phyloP scores from a whole-genome alignment of 1,140 invertebrate genomes.

The Mya arenaria region DNA sequence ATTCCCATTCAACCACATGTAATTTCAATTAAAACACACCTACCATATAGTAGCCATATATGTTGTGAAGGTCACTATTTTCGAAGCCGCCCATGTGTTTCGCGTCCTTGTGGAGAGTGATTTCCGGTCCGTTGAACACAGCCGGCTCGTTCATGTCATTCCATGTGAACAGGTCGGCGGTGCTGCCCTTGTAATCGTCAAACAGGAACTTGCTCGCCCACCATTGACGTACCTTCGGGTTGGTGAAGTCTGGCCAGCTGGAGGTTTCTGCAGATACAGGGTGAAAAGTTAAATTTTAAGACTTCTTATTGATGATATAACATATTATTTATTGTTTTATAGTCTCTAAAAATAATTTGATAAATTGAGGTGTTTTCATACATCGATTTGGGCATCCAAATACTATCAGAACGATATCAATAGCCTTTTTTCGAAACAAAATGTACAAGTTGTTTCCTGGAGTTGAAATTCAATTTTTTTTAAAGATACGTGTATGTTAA shows the following conservation, averaged over 20 bases:
- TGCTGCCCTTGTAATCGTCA: conserved; percentile 91
- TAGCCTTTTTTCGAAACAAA: too few species aligned
- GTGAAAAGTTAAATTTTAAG: background rate
- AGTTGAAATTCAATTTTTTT: too few species aligned
- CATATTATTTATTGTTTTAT: too few species aligned
- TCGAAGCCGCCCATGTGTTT: conserved; percentile 93
- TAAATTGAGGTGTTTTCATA: too few species aligned
- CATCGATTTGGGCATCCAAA: too few species aligned
- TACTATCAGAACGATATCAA: too few species aligned
- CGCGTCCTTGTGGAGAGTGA: conserved; percentile 91
- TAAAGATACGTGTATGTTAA: too few species aligned
- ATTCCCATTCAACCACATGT: too few species aligned
- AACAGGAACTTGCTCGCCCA: conserved; percentile 90
- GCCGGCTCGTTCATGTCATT: conserved; percentile 99
- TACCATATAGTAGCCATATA: conserved; percentile 90
- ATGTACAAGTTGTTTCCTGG: too few species aligned
- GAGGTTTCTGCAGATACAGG: conserved; percentile 84
- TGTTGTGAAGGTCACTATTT: conserved; percentile 97
- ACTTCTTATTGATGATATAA: too few species aligned
- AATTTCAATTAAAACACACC: conserved; percentile 63
- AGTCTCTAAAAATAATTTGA: too few species aligned
- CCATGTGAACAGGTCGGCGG: conserved; percentile 96
- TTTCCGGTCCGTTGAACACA: conserved; percentile 99
- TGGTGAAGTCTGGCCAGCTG: conserved; percentile 96
- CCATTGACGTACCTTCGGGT: conserved; percentile 92